Evolutionary conservation across 1,140 invertebrate species (phyloP).

Genomic region (Diploscapter pachys): DNA sequence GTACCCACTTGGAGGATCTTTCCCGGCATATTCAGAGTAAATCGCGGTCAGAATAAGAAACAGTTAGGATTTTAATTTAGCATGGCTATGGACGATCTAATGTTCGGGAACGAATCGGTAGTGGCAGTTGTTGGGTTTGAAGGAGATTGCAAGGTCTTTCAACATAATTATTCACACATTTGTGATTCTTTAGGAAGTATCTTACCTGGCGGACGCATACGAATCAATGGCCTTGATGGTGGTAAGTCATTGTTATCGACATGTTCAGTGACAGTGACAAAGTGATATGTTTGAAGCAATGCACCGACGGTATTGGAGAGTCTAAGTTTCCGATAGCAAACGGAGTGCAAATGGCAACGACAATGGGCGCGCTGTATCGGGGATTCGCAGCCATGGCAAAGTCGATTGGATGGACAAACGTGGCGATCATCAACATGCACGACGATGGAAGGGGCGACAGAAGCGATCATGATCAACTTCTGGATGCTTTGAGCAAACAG

Average conservation of each 20-base stretch:
- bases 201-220: conserved; percentile 10
- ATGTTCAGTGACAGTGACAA: background rate
- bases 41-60: too few relatives aligned
- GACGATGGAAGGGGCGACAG: conserved; percentile 8
- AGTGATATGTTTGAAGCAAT: background rate
- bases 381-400: conserved; percentile 11
- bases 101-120: background rate
- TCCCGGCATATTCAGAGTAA: too few relatives aligned
- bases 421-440: conserved; percentile 8
- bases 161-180: too few relatives aligned
- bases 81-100: too few relatives aligned
- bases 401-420: conserved; percentile 10
- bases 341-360: conserved; percentile 14
- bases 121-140: conserved; percentile 9
- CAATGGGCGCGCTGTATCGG: conserved; percentile 8
- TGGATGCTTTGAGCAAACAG: background rate
- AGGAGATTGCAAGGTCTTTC: background rate
- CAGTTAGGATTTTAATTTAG: too few relatives aligned
- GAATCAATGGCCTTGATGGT: conserved; percentile 9
- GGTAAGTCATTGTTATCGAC: background rate
- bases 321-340: conserved; percentile 5
- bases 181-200: background rate
- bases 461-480: conserved; percentile 17
- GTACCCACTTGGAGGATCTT: too few relatives aligned
- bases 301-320: conserved; percentile 18